Base-by-base conservation (phyloP, 2,888 invertebrate genomes). In the Zaprionus lineosus region DNA sequence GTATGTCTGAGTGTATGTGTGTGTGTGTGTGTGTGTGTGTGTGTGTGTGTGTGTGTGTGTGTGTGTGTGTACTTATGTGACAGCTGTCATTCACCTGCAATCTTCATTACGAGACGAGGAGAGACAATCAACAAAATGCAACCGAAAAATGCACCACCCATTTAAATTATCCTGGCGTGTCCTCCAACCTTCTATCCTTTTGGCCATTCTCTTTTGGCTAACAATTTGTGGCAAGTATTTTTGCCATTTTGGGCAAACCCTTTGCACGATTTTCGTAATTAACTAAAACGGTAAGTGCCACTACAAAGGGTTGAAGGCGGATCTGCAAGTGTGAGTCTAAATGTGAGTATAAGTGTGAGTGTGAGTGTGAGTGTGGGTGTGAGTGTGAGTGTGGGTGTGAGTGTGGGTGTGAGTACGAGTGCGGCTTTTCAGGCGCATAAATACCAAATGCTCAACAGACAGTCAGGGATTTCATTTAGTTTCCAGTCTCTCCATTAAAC, bases 81-180 rank as follows among this genome's bases (percentile, higher is more conserved):
- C 39, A 40, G 34, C 40, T 66, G 51, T 48, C 58, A 31, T 48
- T 57, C 57, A 48, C 24, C 60, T 64, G 74, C 78, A 69, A 74
- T 79, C 76, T 73, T 76, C 74, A 81, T 83, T 83, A 79, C 64
- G 44, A 62, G 53, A 48, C 28, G 63, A 53, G n/a, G n/a, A n/a
- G n/a, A n/a, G 50, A 78, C 77, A 81, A 83, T 81, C 79, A 81
- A 44, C 64, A 26, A 78, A 82, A 75, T 81, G 81, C 70, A 81
- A 39, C 43, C 46, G 46, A 59, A 34, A 53, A 57, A 12, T 26
- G 12, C n/a, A 21, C 24, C 7, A 28, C 15, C 16, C 47, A 37
- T 21, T n/a, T 46, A 21, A 46, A 15, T 26, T 41, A 21, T 34
- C 40, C 14, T 7, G 31, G 15, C 33, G 8, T 34, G 14, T 34